Conservation (phyloP, 1,140 invertebrate species). For the Glossosoma conforme region DNA sequence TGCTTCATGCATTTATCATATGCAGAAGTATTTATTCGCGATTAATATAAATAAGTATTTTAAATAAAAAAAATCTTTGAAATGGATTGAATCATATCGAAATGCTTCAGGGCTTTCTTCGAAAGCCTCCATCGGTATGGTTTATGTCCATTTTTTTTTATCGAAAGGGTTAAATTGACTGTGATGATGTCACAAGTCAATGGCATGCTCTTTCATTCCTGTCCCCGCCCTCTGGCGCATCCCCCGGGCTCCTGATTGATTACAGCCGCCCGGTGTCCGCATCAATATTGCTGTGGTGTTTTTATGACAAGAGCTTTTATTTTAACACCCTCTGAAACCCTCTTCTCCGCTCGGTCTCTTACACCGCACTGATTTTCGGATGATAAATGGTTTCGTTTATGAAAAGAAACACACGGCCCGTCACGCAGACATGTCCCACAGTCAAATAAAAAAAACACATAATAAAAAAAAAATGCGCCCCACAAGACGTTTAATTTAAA, state of each 20-base stretch:
- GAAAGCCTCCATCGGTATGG: constrained; percentile 2
- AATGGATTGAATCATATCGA: too few relatives aligned
- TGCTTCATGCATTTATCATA: too few relatives aligned
- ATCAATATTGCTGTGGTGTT: constrained; percentile 1
- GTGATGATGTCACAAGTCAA: not conserved
- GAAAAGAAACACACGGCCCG: not conserved
- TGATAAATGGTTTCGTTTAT: not conserved
- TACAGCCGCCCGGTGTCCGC: constrained; percentile 2
- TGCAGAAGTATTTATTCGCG: too few relatives aligned
- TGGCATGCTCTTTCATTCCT: not conserved
- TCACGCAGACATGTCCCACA: not conserved
- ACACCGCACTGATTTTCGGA: not conserved
- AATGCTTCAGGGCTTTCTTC: too few relatives aligned
- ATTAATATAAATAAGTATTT: too few relatives aligned
- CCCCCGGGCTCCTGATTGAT: constrained; percentile 1
- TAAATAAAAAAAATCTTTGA: too few relatives aligned
- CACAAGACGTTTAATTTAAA: too few relatives aligned
- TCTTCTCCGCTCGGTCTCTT: not conserved
- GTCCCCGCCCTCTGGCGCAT: not conserved
- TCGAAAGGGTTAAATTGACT: not conserved
- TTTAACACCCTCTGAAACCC: not conserved
- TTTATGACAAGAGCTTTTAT: not conserved
- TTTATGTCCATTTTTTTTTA: not conserved
- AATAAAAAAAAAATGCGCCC: too few relatives aligned
- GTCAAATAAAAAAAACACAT: not conserved